Conservation (phyloP, 2,113 vertebrate genomes). For the Physeter macrocephalus region DNA sequence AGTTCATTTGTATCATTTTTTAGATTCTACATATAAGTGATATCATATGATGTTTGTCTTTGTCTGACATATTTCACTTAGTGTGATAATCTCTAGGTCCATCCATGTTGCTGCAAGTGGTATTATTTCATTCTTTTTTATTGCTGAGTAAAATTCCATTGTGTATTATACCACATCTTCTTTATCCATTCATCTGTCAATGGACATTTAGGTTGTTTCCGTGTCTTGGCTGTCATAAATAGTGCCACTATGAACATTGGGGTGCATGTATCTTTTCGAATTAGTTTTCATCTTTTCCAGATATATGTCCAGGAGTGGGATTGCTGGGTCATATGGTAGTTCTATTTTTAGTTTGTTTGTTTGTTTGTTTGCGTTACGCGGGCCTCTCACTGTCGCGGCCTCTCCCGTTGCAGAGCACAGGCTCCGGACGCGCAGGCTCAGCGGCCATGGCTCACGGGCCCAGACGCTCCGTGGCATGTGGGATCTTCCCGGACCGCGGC, state of each 20-base stretch:
- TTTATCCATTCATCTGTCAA: not conserved
- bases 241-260: fast-evolving
- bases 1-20: not conserved
- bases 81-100: not conserved
- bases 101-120: not conserved
- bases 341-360: not conserved
- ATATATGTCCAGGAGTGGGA: not conserved
- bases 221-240: not conserved
- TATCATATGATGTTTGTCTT: not conserved
- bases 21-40: not conserved
- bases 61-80: not conserved
- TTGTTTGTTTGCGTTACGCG: not conserved
- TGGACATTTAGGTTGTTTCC: not conserved
- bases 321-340: not conserved
- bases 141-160: not conserved
- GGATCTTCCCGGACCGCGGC: too few species aligned
- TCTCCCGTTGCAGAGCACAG: too few species aligned
- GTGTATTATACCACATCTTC: not conserved
- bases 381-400: too few species aligned
- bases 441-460: too few species aligned
- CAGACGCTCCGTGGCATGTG: too few species aligned
- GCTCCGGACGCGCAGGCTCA: too few species aligned
- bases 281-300: not conserved
- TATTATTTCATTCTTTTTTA: not conserved
- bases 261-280: not conserved